Percentiles rank a stretch among this genome's conserved stretches.
phyloP scores from a whole-genome alignment of 2,797 vertebrate genomes.

The Spatula clypeata region DNA sequence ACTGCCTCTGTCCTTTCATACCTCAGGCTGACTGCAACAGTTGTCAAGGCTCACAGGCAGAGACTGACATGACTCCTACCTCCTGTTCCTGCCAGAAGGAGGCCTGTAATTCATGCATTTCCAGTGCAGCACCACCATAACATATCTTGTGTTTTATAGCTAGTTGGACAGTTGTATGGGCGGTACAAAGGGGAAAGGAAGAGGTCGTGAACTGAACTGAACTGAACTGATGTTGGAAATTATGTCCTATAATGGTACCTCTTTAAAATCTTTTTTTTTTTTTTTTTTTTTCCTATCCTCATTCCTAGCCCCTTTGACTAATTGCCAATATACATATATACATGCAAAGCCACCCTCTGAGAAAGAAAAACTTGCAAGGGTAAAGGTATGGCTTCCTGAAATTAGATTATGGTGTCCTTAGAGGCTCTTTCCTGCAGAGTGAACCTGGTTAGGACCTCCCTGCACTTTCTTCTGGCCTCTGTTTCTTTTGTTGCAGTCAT shows the following conservation, averaged over 20 bases:
- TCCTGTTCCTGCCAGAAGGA: background rate
- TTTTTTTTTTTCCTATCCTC: background rate
- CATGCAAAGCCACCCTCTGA: background rate
- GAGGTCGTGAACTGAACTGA: background rate
- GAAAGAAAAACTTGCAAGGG: background rate
- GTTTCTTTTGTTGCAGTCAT: background rate
- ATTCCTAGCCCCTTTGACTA: background rate
- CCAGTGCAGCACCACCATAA: background rate
- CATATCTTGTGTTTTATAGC: background rate
- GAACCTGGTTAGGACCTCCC: background rate
- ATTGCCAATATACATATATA: background rate
- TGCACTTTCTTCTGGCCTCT: background rate
- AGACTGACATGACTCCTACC: background rate
- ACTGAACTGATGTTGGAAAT: background rate
- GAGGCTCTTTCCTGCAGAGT: background rate
- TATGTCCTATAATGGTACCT: accelerated
- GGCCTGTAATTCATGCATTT: background rate
- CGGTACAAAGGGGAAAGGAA: background rate
- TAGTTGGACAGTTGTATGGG: background rate
- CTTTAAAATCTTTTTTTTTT: background rate
- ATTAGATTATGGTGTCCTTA: background rate
- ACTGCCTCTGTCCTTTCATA: background rate
- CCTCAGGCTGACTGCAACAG: background rate
- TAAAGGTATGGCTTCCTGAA: background rate
- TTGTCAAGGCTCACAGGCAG: background rate